Base-by-base conservation (phyloP, 2,888 invertebrate genomes). In the Apeira syringaria region DNA sequence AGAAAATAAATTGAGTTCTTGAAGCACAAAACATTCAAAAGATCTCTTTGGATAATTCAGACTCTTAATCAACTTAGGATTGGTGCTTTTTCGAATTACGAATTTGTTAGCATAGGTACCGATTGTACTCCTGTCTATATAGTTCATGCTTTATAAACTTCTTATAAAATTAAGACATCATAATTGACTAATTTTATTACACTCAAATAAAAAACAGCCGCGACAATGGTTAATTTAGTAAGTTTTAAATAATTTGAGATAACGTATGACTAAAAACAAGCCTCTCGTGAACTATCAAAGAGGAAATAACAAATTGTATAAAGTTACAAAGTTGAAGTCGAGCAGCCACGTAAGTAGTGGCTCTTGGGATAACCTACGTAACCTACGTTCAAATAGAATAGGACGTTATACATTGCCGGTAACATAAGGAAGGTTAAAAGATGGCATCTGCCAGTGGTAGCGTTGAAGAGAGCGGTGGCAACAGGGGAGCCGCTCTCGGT, bases 371-470 rank as follows among this genome's bases (percentile, higher is more conserved):
- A 3, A 15, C 15, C 15, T 15, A 2, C 15, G 15, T 15, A 15
- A 15, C 15, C 2, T 24, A 30, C 47, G 50, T 45, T 40, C 17
- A 18, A 35, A 47, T 15, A 32, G 45, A 30, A 20, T 35, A 44
- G 59, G 38, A 47, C 59, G 56, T 53, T 43, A 50, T 81, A 68
- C 81, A 81, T 66, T 70, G 80, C 74, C 58, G 60, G 59, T 49
- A 53, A 56, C 58, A 68, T 59, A 59, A 50, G 49, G 50, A 59
- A 56, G 58, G 56, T 53, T 59, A 52, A 55, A 61, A 54, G 56
- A 53, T 47, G 55, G 61, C 58, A 60, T 57, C 52, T 45, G 57
- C 61, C 61, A 57, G 57, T 59, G 61, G 60, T 63, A 63, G 69
- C 69, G 69, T 65, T 81, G 76, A 68, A 74, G 61, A 52, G 46